Evolutionary conservation across 2,797 vertebrate genomes (phyloP).

Genomic region (Myotis daubentonii): DNA sequence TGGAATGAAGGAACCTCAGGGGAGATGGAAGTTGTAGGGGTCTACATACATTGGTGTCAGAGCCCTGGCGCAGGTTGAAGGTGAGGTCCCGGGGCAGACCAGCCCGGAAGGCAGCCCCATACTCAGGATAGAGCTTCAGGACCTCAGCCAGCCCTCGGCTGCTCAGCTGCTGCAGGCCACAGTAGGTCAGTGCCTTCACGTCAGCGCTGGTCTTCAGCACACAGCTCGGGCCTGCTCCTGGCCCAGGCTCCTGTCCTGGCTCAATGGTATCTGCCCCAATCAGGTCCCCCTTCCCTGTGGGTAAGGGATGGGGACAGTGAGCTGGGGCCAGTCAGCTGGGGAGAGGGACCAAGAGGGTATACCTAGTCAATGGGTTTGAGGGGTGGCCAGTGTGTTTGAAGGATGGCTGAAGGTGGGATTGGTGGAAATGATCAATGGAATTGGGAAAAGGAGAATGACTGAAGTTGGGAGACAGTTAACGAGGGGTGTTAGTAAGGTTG

Average conservation of each 20-base stretch:
- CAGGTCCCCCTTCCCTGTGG: slow-evolving; percentile 95
- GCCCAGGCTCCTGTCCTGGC: slow-evolving; percentile 82
- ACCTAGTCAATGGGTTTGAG: neutral
- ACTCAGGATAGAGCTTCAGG: slow-evolving; percentile 95
- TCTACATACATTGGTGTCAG: slow-evolving; percentile 91
- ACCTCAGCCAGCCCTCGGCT: slow-evolving; percentile 93
- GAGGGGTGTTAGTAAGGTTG: neutral
- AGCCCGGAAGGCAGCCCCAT: slow-evolving; percentile 90
- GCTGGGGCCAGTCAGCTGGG: neutral
- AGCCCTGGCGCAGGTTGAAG: slow-evolving; percentile 96
- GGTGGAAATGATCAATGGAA: neutral
- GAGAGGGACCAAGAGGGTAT: neutral
- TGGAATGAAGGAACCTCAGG: neutral
- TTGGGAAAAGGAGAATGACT: neutral
- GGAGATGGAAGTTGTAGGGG: neutral
- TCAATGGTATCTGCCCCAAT: slow-evolving; percentile 94
- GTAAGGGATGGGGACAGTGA: slow-evolving; percentile 36
- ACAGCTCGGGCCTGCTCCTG: neutral
- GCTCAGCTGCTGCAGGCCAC: slow-evolving; percentile 95
- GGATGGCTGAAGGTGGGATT: neutral
- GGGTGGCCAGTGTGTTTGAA: neutral
- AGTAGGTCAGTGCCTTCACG: slow-evolving; percentile 97
- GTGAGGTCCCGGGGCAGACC: slow-evolving; percentile 96
- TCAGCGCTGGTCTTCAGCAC: slow-evolving; percentile 97
- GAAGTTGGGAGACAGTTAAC: neutral